Conservation (phyloP, 2,888 invertebrate species). For the Macroteleia sp. region DNA sequence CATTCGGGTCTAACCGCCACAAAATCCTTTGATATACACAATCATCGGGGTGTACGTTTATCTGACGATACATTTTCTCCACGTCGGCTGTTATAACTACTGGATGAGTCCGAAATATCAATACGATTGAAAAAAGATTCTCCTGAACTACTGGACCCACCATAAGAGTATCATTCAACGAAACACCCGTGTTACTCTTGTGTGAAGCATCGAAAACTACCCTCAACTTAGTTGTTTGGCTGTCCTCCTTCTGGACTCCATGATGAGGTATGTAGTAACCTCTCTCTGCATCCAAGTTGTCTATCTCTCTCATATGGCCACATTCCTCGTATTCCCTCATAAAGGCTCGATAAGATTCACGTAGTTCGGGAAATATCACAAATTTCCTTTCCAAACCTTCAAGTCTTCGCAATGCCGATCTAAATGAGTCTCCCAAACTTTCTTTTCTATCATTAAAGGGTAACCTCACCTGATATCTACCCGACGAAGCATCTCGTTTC, state of each 20-base stretch:
- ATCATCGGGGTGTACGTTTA: neutral
- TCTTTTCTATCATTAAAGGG: slow-evolving; percentile 3
- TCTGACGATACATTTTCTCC: slow-evolving; percentile 7
- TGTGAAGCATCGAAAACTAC: slow-evolving; percentile 3
- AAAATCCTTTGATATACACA: neutral
- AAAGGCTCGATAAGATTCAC: neutral
- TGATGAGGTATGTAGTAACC: slow-evolving; percentile 21
- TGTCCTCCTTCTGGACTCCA: neutral
- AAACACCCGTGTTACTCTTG: neutral
- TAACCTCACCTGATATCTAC: slow-evolving; percentile 16
- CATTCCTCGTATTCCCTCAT: slow-evolving; percentile 11
- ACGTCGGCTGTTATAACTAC: neutral
- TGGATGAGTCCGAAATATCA: neutral
- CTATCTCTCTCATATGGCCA: slow-evolving; percentile 3
- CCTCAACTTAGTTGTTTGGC: slow-evolving; percentile 3
- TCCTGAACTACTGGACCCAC: slow-evolving; percentile 8
- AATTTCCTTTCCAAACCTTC: slow-evolving; percentile 2
- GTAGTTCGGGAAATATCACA: neutral
- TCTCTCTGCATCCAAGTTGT: neutral
- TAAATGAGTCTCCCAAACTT: slow-evolving; percentile 3
- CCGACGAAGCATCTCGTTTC: neutral
- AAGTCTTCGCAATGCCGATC: neutral
- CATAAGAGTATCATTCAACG: slow-evolving; percentile 3
- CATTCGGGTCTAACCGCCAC: neutral
- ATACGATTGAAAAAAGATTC: slow-evolving; percentile 1